phyloP scores from a whole-genome alignment of 2,113 vertebrate genomes.

The Solea senegalensis region DNA sequence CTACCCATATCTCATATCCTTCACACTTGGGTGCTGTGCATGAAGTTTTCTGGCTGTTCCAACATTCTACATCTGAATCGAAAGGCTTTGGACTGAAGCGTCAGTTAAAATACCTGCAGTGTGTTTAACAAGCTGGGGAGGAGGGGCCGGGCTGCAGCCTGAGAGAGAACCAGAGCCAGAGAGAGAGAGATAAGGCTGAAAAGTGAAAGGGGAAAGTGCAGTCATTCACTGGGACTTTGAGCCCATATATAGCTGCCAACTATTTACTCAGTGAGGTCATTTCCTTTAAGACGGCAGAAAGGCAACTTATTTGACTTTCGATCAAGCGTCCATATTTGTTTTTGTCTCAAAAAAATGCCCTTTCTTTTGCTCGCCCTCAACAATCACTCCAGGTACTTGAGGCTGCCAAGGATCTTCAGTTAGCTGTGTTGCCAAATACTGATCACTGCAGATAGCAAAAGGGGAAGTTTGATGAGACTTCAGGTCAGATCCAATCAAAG shows the following conservation, averaged over 20 bases:
- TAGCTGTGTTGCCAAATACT: conserved; percentile 58
- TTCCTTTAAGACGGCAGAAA: conserved; percentile 66
- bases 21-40: conserved; percentile 25
- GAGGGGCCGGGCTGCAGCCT: conserved; percentile 22
- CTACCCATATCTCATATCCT: conserved; percentile 17
- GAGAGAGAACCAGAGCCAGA: conserved; percentile 34
- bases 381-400: conserved; percentile 16
- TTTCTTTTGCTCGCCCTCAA: conserved; percentile 41
- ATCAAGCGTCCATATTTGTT: conserved; percentile 48
- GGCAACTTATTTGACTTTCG: conserved; percentile 44
- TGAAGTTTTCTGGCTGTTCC: conserved; percentile 29
- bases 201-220: conserved; percentile 68
- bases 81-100: conserved; percentile 23
- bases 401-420: conserved; percentile 41
- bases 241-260: conserved; percentile 65
- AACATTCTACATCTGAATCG: conserved; percentile 15
- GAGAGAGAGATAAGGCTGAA: conserved; percentile 60
- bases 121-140: conserved; percentile 52
- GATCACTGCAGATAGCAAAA: conserved; percentile 40
- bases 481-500: conserved; percentile 32
- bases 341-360: conserved; percentile 42
- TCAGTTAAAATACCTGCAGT: conserved; percentile 64
- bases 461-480: conserved; percentile 36
- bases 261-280: conserved; percentile 78
- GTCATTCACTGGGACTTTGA: conserved; percentile 66